These are phyloP conservation scores for Stegodyphus mimosarum DNA, from an alignment of 1,140 invertebrate species.

Conservation along the genomic window DNA sequence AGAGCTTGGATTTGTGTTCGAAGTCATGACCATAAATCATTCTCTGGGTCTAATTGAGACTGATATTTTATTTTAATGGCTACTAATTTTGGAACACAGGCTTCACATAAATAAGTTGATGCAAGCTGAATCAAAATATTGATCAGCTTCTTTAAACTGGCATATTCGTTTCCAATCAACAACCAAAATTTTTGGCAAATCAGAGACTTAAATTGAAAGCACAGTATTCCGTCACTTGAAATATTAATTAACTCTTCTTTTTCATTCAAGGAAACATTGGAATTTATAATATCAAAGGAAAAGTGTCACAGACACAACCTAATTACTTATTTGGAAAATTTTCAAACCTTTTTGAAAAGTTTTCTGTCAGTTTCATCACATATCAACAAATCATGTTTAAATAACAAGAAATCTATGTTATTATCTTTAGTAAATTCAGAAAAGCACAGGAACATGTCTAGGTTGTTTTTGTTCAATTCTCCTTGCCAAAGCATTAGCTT, in stretches of 20 bases:
- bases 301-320: background rate
- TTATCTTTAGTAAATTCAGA: conserved; percentile 17
- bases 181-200: conserved; percentile 7
- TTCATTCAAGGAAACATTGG: conserved; percentile 4
- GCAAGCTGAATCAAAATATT: conserved; percentile 15
- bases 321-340: background rate
- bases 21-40: background rate
- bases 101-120: conserved; percentile 1
- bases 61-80: background rate
- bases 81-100: background rate
- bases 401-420: conserved; percentile 5
- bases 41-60: conserved; percentile 5
- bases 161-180: background rate
- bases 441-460: conserved; percentile 8
- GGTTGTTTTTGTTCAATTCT: conserved; percentile 15
- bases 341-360: conserved; percentile 15
- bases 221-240: conserved; percentile 8
- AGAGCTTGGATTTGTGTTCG: background rate
- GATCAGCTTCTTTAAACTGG: conserved; percentile 3
- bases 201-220: conserved; percentile 12
- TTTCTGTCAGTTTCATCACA: background rate
- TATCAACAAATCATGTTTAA: conserved; percentile 7
- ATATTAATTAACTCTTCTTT: conserved; percentile 18
- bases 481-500: conserved; percentile 9
- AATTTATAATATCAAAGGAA: conserved; percentile 17